phyloP scores from a whole-genome alignment of 2,888 invertebrate species.

The Watsonalla cultraria region DNA sequence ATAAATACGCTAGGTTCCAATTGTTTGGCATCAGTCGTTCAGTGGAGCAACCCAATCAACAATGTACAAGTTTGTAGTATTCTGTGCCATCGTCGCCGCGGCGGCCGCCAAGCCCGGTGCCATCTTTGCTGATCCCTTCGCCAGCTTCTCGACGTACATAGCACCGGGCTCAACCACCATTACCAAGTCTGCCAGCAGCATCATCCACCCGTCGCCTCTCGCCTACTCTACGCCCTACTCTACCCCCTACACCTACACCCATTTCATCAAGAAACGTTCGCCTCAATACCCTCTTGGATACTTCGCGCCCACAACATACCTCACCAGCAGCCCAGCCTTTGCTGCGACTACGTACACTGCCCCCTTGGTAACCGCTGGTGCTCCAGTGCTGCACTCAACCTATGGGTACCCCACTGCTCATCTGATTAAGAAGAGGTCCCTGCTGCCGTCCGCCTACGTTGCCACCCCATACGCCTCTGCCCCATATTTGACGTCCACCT shows the following conservation, averaged over 20 bases:
- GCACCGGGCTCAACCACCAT: neutral
- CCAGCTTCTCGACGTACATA: neutral
- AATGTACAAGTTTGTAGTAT: neutral
- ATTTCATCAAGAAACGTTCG: conserved; percentile 1
- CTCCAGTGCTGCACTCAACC: neutral
- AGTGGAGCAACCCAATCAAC: neutral
- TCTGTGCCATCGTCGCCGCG: neutral
- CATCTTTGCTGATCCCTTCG: neutral
- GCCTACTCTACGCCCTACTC: neutral
- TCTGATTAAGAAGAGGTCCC: neutral
- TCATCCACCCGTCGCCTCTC: neutral
- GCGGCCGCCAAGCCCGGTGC: neutral
- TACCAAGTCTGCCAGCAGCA: neutral
- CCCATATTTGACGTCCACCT: no score
- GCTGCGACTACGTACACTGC: neutral
- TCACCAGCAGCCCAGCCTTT: neutral
- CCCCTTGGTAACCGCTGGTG: neutral
- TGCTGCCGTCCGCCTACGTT: neutral
- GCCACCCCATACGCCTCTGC: neutral
- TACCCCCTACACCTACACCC: neutral
- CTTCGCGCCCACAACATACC: neutral
- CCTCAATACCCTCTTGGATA: neutral
- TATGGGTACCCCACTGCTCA: neutral
- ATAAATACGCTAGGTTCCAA: neutral
- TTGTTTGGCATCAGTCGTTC: neutral